A percentile compares a stretch with the other conserved stretches of the same genome.
Conservation (phyloP, 2,888 invertebrate genomes). For the Seira ritae region DNA sequence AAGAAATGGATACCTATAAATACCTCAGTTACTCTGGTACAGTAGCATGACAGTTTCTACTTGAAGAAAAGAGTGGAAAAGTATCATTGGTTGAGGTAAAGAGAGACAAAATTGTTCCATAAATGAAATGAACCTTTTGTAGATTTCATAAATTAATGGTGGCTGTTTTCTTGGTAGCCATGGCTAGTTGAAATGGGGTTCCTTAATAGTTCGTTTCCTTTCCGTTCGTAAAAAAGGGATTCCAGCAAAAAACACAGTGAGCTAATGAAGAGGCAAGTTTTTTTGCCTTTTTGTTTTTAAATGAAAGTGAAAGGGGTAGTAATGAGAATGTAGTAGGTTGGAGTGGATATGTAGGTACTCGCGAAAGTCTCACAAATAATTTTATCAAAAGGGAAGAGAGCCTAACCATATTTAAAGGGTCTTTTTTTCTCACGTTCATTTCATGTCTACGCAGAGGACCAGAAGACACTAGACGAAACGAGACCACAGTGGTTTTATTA, state of each 20-base stretch:
- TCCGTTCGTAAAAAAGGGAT: neutral
- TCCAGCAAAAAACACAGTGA: neutral
- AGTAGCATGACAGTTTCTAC: too few species aligned
- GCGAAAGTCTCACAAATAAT: neutral
- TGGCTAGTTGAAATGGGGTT: too few species aligned
- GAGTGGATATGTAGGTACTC: too few species aligned
- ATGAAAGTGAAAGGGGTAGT: neutral
- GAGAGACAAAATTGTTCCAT: too few species aligned
- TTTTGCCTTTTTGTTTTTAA: neutral
- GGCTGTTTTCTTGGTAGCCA: neutral
- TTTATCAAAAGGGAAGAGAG: neutral
- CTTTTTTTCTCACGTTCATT: conserved; percentile 39
- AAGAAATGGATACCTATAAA: too few species aligned
- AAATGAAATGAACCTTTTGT: neutral
- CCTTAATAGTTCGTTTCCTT: too few species aligned
- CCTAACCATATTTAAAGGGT: conserved; percentile 11
- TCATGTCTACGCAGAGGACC: neutral
- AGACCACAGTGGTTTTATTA: too few species aligned
- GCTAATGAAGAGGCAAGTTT: neutral
- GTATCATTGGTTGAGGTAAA: too few species aligned
- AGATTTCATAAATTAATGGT: neutral
- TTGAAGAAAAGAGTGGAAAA: too few species aligned
- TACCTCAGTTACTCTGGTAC: too few species aligned
- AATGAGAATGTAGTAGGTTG: neutral
- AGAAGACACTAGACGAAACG: too few species aligned